Conservation (phyloP, 2,113 vertebrate species). For the Blennius ocellaris region DNA sequence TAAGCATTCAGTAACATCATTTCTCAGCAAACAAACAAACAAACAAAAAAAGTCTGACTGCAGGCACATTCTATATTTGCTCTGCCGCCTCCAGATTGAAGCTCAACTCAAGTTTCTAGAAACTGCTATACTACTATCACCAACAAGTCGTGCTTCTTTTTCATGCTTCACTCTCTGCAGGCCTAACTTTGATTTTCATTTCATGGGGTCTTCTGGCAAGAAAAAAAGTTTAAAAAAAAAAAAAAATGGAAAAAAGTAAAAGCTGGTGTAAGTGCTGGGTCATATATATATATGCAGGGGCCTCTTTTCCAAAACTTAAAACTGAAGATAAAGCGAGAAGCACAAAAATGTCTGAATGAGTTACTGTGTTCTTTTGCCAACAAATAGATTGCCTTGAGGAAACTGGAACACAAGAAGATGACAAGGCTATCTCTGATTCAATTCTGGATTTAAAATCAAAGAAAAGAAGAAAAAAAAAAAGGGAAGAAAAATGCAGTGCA, state of each 20-base stretch:
- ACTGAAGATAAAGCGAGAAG: constrained; percentile 83
- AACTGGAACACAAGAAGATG: constrained; percentile 32
- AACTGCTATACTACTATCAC: constrained; percentile 14
- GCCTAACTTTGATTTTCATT: constrained; percentile 42
- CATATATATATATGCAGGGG: constrained; percentile 71
- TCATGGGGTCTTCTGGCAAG: constrained; percentile 45
- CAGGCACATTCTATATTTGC: background rate
- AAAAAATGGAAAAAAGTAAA: background rate
- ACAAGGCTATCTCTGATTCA: constrained; percentile 55
- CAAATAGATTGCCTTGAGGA: constrained; percentile 90
- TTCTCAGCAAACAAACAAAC: background rate
- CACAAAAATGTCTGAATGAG: constrained; percentile 91
- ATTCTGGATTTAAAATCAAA: constrained; percentile 16
- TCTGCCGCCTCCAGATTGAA: background rate
- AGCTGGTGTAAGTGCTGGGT: constrained; percentile 44
- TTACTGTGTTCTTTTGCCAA: constrained; percentile 91
- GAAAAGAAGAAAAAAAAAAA: background rate
- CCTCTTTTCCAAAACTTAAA: constrained; percentile 83
- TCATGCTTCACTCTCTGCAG: constrained; percentile 25
- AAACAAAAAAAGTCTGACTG: constrained; percentile 2
- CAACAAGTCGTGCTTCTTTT: constrained; percentile 1
- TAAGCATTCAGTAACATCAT: background rate
- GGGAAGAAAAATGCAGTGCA: constrained; percentile 52
- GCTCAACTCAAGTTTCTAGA: background rate
- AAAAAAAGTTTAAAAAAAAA: background rate